Evolutionary conservation across 2,113 vertebrate genomes (phyloP), one percentile per base, ranked within the genome.

Genomic region (Megaceryle torquata): DNA sequence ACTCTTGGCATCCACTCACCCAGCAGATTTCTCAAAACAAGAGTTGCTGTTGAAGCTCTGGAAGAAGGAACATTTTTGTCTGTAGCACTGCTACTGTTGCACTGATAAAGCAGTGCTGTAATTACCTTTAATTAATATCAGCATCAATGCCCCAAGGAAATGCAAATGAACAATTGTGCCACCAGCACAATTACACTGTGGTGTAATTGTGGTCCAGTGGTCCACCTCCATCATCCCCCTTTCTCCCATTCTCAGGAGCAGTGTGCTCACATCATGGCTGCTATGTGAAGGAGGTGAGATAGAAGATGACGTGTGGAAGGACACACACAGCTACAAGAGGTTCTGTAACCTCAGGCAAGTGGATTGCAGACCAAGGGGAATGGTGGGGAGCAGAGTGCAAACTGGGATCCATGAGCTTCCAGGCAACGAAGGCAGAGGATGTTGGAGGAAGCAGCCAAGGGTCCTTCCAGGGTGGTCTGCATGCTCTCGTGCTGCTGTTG

Each of bases 101-200:
- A 95, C 88, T 74, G 88, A 93, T 86, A 90, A 71, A 88, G 89
- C 70, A 22, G 92, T 85, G 91, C 92, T 81, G 69, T 97, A 97
- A 98, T 98, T 97, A 96, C 91, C 75, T 96, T 97, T 97, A 97
- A 97, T 97, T 98, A 97, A 97, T 96, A 96, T 56, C 89, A 97
- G 91, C 96, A 94, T 96, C 91, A 95, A 91, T 2, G 15, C 94
- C 94, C 84, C 88, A 85, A 65, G 91, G 95, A 96, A 97, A 95
- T 48, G 88, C 65, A 89, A 96, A 91, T 63, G 67, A 95, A 39
- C 57, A 72, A 71, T 10, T 87, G n/a, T 85, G 82, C 76, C 94
- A 95, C 91, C 69, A 91, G 89, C 91, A 86, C 50, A 48, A 70
- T 54, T 82, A 82, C n/a, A 25, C 81, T 86, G 72, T 3, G 1